Percentiles rank a stretch among this genome's conserved stretches.
Conservation (phyloP, 30 jellyfish, hydroid and myxozoan genomes). For the Aurelia coerulea region DNA sequence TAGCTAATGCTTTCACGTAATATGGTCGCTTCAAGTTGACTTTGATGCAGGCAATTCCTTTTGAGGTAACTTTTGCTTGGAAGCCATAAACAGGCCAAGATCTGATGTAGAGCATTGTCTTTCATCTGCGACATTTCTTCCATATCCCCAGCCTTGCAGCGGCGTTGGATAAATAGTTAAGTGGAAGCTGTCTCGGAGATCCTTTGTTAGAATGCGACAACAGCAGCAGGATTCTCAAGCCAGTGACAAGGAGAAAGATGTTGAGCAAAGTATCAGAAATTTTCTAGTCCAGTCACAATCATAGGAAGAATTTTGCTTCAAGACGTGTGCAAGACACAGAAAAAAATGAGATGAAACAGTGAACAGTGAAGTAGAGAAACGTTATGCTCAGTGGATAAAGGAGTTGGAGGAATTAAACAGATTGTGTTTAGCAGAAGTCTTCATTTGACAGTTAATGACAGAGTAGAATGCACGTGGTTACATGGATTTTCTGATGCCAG, state of each 20-base stretch:
- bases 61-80: background rate
- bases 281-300: too few species aligned
- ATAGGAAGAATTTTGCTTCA: too few species aligned
- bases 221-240: too few species aligned
- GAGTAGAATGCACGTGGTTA: background rate
- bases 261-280: too few species aligned
- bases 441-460: background rate
- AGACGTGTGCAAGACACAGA: background rate
- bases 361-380: background rate
- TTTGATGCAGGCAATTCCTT: background rate
- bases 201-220: background rate
- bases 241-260: too few species aligned
- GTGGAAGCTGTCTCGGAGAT: background rate
- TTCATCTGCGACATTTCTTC: conserved; percentile 36
- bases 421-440: background rate
- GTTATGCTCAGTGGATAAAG: background rate
- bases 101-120: background rate
- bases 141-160: background rate
- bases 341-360: background rate
- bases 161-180: background rate
- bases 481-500: conserved; percentile 13
- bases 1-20: conserved; percentile 25
- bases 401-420: background rate
- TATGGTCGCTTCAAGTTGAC: conserved; percentile 7
- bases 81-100: background rate